Percentiles rank a stretch among this genome's conserved stretches.
phyloP scores from a whole-genome alignment of 2,888 invertebrate species.

The Hypselothyrea guttata region DNA sequence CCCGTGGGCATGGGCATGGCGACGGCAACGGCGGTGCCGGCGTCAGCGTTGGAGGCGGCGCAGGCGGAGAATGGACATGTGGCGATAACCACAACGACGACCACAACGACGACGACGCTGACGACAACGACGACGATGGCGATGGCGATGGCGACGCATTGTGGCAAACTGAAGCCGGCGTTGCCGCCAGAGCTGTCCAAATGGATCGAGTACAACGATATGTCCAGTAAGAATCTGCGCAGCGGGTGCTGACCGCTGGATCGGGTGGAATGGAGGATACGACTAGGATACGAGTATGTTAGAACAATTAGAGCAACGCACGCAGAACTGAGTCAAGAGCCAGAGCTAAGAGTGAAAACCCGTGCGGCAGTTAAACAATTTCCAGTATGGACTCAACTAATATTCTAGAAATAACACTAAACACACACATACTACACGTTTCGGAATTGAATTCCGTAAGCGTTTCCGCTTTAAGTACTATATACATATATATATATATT shows the following conservation, averaged over 20 bases:
- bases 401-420: neutral
- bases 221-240: constrained; percentile 87
- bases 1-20: constrained; percentile 38
- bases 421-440: neutral
- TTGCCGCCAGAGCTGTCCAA: constrained; percentile 86
- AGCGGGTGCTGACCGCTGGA: constrained; percentile 77
- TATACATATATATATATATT: too few species aligned
- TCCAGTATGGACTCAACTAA: neutral
- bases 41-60: constrained; percentile 20
- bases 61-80: constrained; percentile 77
- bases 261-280: neutral
- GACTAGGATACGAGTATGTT: neutral
- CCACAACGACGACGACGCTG: constrained; percentile 12
- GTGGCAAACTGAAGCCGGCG: constrained; percentile 83
- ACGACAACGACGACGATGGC: constrained; percentile 10
- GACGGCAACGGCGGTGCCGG: constrained; percentile 24
- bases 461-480: constrained; percentile 12
- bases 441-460: neutral
- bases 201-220: constrained; percentile 88
- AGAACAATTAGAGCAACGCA: neutral
- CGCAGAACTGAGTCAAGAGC: neutral
- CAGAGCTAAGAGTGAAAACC: too few species aligned
- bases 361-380: too few species aligned
- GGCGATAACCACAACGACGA: constrained; percentile 7
- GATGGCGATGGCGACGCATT: neutral